phyloP scores from a whole-genome alignment of 2,113 vertebrate species.

The Phycodurus eques region DNA sequence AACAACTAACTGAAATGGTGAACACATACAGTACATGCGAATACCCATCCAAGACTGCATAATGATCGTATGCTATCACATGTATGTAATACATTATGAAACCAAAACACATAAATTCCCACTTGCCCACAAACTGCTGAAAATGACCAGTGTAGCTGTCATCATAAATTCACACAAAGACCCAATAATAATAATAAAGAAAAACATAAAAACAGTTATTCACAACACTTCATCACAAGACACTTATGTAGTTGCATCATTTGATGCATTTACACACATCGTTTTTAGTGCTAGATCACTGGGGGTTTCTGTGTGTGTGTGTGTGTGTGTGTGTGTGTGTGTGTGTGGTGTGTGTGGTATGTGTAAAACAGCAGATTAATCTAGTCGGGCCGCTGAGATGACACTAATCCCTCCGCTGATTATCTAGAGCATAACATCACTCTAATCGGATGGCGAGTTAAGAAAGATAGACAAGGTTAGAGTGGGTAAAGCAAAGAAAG shows the following conservation, averaged over 20 bases:
- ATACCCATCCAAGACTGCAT: background rate
- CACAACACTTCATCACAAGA: background rate
- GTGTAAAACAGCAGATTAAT: constrained; percentile 57
- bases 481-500: constrained; percentile 13
- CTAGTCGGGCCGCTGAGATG: constrained; percentile 65
- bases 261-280: constrained; percentile 17
- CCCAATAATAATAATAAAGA: background rate
- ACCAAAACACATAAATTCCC: background rate
- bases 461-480: constrained; percentile 56
- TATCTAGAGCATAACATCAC: constrained; percentile 72
- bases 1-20: background rate
- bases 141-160: background rate
- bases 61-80: background rate
- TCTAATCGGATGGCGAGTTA: constrained; percentile 62
- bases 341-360: constrained; percentile 26
- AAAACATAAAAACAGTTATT: background rate
- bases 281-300: constrained; percentile 15
- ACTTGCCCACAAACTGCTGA: constrained; percentile 1
- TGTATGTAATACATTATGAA: background rate
- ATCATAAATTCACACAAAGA: background rate
- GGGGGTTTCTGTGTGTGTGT: background rate
- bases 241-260: background rate
- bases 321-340: constrained; percentile 11
- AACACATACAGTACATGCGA: background rate
- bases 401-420: constrained; percentile 72